Evolutionary conservation across 2,113 vertebrate species (phyloP).

Genomic region (Podarcis cretensis): DNA sequence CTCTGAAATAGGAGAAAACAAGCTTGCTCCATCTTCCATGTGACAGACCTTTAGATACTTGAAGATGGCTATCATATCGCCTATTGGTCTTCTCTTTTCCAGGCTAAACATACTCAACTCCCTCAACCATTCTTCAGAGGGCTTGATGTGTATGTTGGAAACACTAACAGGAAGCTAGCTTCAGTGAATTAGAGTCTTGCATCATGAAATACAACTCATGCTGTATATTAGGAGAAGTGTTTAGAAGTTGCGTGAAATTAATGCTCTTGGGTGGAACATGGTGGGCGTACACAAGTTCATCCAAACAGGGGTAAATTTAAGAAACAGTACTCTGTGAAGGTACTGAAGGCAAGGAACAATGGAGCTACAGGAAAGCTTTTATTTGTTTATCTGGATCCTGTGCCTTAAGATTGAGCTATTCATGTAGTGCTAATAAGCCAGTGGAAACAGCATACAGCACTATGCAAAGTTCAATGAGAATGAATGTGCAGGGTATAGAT

Average conservation of each 20-base stretch:
- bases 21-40: no score
- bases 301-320: not conserved
- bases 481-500: not conserved
- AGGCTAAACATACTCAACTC: no score
- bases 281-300: not conserved
- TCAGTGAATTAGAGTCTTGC: not conserved
- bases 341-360: not conserved
- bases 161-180: not conserved
- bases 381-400: not conserved
- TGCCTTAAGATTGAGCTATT: not conserved
- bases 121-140: no score
- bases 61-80: no score
- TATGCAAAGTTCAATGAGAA: not conserved
- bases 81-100: no score
- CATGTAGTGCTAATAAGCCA: not conserved
- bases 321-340: not conserved
- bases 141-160: not conserved
- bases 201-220: no score
- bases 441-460: not conserved
- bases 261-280: not conserved
- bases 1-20: no score
- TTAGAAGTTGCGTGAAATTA: not conserved
- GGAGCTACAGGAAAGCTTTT: not conserved
- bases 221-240: not conserved
- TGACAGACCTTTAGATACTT: no score